Conservation (phyloP, 1,140 invertebrate genomes). For the Brevipalpus yothersi region DNA sequence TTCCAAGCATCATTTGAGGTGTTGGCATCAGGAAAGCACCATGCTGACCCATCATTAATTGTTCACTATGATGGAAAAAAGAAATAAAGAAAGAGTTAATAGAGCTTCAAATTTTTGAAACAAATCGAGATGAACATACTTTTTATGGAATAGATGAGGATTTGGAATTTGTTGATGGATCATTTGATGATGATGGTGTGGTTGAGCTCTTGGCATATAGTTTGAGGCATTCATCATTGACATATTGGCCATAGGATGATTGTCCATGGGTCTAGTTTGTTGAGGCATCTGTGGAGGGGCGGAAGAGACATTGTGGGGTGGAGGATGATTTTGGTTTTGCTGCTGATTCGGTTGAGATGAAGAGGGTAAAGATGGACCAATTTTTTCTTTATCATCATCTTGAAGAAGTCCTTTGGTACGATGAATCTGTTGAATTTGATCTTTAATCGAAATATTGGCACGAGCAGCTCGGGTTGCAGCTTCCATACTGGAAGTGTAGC, state of each 20-base stretch:
- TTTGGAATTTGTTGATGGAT: background rate
- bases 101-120: too few relatives aligned
- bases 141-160: background rate
- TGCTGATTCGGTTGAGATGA: constrained; percentile 6
- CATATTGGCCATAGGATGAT: constrained; percentile 12
- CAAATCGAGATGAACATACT: too few relatives aligned
- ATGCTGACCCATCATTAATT: too few relatives aligned
- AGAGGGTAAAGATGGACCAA: constrained; percentile 21
- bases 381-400: constrained; percentile 67
- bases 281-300: constrained; percentile 1
- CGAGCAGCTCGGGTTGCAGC: constrained; percentile 66
- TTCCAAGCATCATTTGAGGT: constrained; percentile 2
- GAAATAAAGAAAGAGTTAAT: too few relatives aligned
- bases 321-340: constrained; percentile 9
- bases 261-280: constrained; percentile 9
- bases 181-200: background rate
- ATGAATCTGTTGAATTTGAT: constrained; percentile 91
- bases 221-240: constrained; percentile 10
- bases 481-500: constrained; percentile 83
- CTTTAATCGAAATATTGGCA: constrained; percentile 83
- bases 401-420: constrained; percentile 70
- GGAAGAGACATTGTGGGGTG: constrained; percentile 7
- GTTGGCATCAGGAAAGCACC: constrained; percentile 1
- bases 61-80: too few relatives aligned
- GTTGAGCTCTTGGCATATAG: background rate